Percentiles rank a stretch among this genome's conserved stretches.
These are phyloP conservation scores for Dorcus hopei DNA, from an alignment of 2,888 invertebrate genomes.

Conservation along the genomic window DNA sequence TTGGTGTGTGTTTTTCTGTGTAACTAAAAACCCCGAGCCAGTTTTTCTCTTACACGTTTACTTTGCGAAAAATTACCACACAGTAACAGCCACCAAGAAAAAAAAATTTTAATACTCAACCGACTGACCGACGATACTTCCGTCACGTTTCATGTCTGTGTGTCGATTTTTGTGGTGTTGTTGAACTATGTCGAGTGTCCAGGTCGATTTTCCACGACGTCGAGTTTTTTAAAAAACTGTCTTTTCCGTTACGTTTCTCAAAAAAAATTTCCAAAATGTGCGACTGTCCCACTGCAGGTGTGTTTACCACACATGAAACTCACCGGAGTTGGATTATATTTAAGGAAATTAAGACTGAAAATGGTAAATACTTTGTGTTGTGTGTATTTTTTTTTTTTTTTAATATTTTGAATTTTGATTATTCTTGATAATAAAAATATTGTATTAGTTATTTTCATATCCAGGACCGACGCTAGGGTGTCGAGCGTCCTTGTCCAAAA, in stretches of 20 bases:
- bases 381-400: background rate
- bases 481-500: too few species aligned
- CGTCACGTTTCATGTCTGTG: background rate
- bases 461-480: too few species aligned
- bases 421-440: background rate
- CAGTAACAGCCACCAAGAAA: too few species aligned
- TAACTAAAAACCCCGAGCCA: too few species aligned
- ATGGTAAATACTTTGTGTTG: slow-evolving; percentile 33
- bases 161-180: background rate
- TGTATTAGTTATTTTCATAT: too few species aligned
- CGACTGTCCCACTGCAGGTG: slow-evolving; percentile 56
- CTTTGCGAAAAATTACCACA: too few species aligned
- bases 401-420: background rate
- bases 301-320: slow-evolving; percentile 65
- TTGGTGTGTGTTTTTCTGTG: background rate
- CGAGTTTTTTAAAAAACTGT: too few species aligned
- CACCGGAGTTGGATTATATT: slow-evolving; percentile 76
- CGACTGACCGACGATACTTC: too few species aligned
- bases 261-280: slow-evolving; percentile 12
- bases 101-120: too few species aligned
- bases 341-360: slow-evolving; percentile 56
- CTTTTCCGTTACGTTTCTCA: too few species aligned
- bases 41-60: too few species aligned
- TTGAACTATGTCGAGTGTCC: background rate
- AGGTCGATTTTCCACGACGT: too few species aligned